These are phyloP conservation scores for Harpagoxenus sublaevis DNA, from an alignment of 2,888 invertebrate species.

Conservation along the genomic window DNA sequence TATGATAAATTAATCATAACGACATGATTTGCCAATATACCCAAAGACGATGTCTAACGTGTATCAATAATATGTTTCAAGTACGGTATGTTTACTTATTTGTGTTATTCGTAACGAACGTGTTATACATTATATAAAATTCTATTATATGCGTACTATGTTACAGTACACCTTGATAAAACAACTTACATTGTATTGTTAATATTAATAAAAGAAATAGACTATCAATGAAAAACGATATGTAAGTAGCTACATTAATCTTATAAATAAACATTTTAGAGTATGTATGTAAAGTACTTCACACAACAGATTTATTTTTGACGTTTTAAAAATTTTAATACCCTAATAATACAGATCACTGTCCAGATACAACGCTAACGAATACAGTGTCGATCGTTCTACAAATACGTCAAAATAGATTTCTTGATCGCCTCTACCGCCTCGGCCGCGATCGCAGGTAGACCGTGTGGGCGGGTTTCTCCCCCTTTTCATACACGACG, in stretches of 20 bases:
- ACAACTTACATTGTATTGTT: neutral
- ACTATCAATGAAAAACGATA: neutral
- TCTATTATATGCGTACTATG: neutral
- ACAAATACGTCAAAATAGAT: conserved; percentile 11
- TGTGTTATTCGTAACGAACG: neutral
- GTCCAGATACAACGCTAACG: neutral
- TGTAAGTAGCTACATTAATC: neutral
- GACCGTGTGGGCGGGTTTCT: conserved; percentile 30
- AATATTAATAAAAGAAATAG: neutral
- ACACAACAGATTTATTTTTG: neutral
- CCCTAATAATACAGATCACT: no score
- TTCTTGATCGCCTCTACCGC: neutral
- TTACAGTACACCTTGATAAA: neutral
- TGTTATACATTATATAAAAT: neutral
- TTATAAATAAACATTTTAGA: neutral
- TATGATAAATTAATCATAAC: conserved; percentile 24
- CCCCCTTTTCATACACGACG: conserved; percentile 41
- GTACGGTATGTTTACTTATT: neutral
- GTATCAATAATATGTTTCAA: neutral
- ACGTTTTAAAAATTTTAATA: neutral
- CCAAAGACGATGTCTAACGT: conserved; percentile 9
- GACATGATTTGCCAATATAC: neutral
- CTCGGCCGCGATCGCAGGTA: conserved; percentile 16
- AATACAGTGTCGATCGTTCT: neutral
- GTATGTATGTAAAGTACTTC: no score